Conservation (phyloP, 1,140 invertebrate genomes). For the Cherax quadricarinatus region DNA sequence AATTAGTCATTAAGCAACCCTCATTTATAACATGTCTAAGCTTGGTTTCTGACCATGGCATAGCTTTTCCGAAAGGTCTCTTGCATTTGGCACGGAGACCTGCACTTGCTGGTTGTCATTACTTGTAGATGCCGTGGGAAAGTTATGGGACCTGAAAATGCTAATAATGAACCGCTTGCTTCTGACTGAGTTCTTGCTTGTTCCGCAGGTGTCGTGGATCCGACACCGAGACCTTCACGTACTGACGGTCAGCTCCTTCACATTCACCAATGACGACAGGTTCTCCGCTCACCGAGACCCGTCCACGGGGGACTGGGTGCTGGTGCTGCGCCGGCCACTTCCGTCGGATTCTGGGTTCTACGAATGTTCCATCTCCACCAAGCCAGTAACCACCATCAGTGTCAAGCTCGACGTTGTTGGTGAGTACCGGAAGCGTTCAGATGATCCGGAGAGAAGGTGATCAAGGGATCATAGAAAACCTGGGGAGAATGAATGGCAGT, state of each 20-base stretch:
- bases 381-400: constrained; percentile 15
- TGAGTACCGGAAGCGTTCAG: not conserved
- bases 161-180: no score
- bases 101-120: no score
- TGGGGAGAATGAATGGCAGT: no score
- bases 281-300: constrained; percentile 48
- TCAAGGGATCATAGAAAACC: not conserved
- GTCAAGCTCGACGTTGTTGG: constrained; percentile 21
- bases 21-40: no score
- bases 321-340: constrained; percentile 15
- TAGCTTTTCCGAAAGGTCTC: no score
- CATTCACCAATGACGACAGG: constrained; percentile 46
- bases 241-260: constrained; percentile 44
- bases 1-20: no score
- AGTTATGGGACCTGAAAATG: no score
- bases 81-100: no score
- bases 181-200: not conserved
- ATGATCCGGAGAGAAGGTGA: not conserved
- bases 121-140: no score
- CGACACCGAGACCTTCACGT: constrained; percentile 41
- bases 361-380: constrained; percentile 45
- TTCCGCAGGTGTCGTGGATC: constrained; percentile 52
- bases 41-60: no score
- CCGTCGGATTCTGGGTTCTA: constrained; percentile 43
- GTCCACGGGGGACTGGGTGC: constrained; percentile 36